Base-by-base conservation (phyloP, 2,888 invertebrate species). In the Luperina testacea region DNA sequence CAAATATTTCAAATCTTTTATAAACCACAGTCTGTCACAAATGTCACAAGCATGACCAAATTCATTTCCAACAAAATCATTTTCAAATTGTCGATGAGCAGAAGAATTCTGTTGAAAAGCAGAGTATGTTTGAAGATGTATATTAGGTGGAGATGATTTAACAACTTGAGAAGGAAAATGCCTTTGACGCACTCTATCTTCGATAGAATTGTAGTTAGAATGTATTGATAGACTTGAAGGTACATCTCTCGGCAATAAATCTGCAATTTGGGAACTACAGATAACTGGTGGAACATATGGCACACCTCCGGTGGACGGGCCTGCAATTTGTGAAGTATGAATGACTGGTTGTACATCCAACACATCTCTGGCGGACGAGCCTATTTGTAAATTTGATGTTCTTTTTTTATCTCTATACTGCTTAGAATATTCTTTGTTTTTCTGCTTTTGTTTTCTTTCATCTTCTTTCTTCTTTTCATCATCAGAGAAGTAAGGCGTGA, bases 401-500 rank as follows among this genome's bases (percentile, higher is more conserved):
- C 80, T 64, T 38, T 64, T 80, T 77, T 69, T 72, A 78, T 80
- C 80, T 77, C 77, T 69, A 80, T 80, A 77, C 38, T 73, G 72
- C 73, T 77, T 77, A 77, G 77, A 80, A 77, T 77, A 51, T 77
- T 80, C 77, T 78, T 78, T 81, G 20, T 53, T 53, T 7, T 53
- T 53, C 67, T 64, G 53, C 67, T 64, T 81, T 61, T 63, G 69
- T 64, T 81, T 78, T 59, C 64, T 72, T 77, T 77, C 68, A 51
- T 77, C 69, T 75, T 75, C 63, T 70, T 70, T 79, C n/a, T 75
- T 75, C 72, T 51, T 51, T 17, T 51, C 51, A 51, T 51, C 51
- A 51, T 51, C 51, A 51, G 51, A 51, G 51, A 51, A 17, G 51
- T 48, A 83, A 85, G 88, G 88, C 64, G 90, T 88, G 57, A 90